A percentile compares a stretch with the other conserved stretches of the same genome.
These are phyloP conservation scores for Phengaris arion DNA, from an alignment of 2,888 invertebrate genomes.

Conservation along the genomic window DNA sequence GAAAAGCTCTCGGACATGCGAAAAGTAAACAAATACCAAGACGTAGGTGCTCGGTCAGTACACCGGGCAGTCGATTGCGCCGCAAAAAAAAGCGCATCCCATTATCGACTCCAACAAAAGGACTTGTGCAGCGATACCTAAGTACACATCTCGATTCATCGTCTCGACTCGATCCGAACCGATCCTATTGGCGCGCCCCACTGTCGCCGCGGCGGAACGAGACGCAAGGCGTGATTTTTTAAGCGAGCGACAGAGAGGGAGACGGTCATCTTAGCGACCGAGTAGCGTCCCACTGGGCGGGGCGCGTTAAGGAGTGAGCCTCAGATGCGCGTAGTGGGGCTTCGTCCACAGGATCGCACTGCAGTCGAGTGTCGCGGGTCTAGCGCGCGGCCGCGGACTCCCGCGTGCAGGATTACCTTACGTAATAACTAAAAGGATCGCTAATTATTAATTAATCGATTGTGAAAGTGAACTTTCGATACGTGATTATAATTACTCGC, in stretches of 20 bases:
- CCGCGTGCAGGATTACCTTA: constrained; percentile 62
- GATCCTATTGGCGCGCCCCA: constrained; percentile 79
- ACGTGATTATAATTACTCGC: constrained; percentile 40
- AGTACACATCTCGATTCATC: constrained; percentile 80
- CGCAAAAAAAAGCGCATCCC: constrained; percentile 78
- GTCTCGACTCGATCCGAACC: constrained; percentile 77
- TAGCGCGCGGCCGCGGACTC: constrained; percentile 70
- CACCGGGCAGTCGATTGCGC: constrained; percentile 56
- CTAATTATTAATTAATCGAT: constrained; percentile 50
- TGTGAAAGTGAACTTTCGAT: constrained; percentile 68
- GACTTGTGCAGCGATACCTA: constrained; percentile 79
- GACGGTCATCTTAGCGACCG: constrained; percentile 77
- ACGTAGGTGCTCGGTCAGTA: constrained; percentile 50
- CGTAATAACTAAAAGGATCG: constrained; percentile 64
- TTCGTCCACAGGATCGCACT: constrained; percentile 79
- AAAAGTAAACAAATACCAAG: constrained; percentile 58
- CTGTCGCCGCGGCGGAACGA: constrained; percentile 70
- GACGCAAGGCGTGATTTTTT: constrained; percentile 51
- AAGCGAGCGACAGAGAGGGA: constrained; percentile 67
- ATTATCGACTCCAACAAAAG: constrained; percentile 80
- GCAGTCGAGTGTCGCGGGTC: constrained; percentile 76
- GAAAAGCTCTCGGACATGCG: constrained; percentile 34
- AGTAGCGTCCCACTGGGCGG: constrained; percentile 82
- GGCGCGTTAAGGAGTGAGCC: constrained; percentile 79
- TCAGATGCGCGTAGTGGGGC: constrained; percentile 82